These are phyloP conservation scores for Zaprionus taronus DNA, from an alignment of 1,140 invertebrate genomes.

Conservation along the genomic window DNA sequence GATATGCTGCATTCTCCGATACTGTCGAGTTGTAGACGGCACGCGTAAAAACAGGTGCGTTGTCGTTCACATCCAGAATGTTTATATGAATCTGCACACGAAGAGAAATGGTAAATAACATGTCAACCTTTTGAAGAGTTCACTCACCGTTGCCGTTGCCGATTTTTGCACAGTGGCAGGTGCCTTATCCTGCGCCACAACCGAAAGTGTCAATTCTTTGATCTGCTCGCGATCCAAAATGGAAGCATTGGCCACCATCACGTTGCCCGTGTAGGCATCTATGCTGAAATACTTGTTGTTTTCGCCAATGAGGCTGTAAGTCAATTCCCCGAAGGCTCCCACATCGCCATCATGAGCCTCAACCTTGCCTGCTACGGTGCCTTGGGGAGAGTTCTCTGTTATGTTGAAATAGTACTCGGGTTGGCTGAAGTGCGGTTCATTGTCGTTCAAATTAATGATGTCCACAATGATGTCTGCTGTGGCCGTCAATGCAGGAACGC, in stretches of 20 bases:
- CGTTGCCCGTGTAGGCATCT: conserved; percentile 89
- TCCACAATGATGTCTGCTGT: conserved; percentile 90
- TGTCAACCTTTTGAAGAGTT: not conserved
- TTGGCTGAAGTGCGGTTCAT: conserved; percentile 91
- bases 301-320: conserved; percentile 91
- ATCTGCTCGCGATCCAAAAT: conserved; percentile 92
- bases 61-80: conserved; percentile 93
- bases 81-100: conserved; percentile 88
- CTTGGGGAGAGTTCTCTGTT: conserved; percentile 90
- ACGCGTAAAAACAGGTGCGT: conserved; percentile 91
- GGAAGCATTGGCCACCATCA: conserved; percentile 90
- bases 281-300: conserved; percentile 89
- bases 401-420: conserved; percentile 89
- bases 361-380: conserved; percentile 89
- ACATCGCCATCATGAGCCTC: conserved; percentile 91
- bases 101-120: not conserved
- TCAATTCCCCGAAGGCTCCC: conserved; percentile 90
- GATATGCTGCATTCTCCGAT: conserved; percentile 92
- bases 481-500: conserved; percentile 90
- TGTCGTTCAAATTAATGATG: conserved; percentile 94
- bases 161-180: conserved; percentile 88
- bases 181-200: conserved; percentile 92
- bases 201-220: conserved; percentile 90
- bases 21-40: conserved; percentile 91
- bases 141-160: conserved; percentile 89